Percentiles rank a stretch among this genome's conserved stretches.
phyloP scores from a whole-genome alignment of 2,113 vertebrate species.

The Boulengeromyrus knoepffleri region DNA sequence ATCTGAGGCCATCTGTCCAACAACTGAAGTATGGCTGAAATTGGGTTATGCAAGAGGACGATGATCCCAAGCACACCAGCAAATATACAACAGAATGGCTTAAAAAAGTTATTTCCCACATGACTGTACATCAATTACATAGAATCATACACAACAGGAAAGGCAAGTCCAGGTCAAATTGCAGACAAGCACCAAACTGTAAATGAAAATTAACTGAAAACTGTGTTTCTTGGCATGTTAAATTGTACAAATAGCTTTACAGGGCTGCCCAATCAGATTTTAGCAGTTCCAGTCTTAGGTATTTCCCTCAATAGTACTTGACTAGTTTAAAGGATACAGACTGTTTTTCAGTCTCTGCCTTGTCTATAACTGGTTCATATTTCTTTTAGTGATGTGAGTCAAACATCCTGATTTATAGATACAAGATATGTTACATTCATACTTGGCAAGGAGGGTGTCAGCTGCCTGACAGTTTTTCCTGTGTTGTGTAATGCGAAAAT shows the following conservation, averaged over 20 bases:
- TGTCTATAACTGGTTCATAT: neutral
- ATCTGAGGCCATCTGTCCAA: too few relatives aligned
- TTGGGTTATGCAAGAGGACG: too few relatives aligned
- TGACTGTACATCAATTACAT: neutral
- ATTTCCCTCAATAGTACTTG: neutral
- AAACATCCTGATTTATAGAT: neutral
- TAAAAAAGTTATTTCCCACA: neutral
- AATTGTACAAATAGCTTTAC: neutral
- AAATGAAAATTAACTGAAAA: neutral
- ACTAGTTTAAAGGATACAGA: neutral
- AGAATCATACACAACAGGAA: neutral
- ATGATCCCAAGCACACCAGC: too few relatives aligned
- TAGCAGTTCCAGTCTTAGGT: neutral
- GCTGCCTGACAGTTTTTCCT: neutral
- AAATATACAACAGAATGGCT: too few relatives aligned
- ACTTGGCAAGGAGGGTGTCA: neutral
- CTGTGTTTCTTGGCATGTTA: neutral
- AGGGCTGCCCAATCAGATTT: neutral
- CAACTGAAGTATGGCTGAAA: too few relatives aligned
- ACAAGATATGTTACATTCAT: neutral
- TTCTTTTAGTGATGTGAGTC: neutral
- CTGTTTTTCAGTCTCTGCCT: neutral
- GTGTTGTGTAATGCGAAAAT: neutral
- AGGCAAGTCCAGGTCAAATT: neutral
- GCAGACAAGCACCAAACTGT: neutral